phyloP scores from a whole-genome alignment of 92 coral and sea anemone genomes.

The Porites evermanni region DNA sequence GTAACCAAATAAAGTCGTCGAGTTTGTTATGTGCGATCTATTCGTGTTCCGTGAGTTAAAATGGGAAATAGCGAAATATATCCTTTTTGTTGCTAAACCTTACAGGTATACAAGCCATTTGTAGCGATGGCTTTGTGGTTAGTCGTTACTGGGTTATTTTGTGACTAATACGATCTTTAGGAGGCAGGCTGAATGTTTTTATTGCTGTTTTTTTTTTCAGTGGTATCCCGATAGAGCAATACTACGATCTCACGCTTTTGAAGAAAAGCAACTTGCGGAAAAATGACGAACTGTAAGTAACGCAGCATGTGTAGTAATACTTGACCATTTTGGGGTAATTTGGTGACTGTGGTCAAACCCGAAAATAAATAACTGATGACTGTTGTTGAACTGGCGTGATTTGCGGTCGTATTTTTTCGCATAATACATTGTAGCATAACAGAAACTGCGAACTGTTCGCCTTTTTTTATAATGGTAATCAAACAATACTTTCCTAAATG shows the following conservation, averaged over 20 bases:
- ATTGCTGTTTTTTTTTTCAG: constrained; percentile 43
- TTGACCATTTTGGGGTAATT: not conserved
- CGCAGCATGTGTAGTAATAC: not conserved
- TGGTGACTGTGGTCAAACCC: not conserved
- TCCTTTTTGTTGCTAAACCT: too few species aligned
- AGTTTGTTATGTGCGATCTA: too few species aligned
- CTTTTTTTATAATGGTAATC: not conserved
- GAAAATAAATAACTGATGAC: not conserved
- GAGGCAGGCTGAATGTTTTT: not conserved
- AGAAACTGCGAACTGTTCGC: not conserved
- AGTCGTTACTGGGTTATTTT: too few species aligned
- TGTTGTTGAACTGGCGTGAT: not conserved
- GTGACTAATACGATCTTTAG: too few species aligned
- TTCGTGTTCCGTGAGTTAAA: too few species aligned
- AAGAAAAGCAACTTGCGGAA: constrained; percentile 89
- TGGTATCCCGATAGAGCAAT: constrained; percentile 85
- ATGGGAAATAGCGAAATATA: too few species aligned
- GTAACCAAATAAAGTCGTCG: too few species aligned
- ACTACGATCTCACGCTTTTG: constrained; percentile 80
- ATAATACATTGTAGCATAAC: not conserved
- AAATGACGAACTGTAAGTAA: constrained; percentile 98
- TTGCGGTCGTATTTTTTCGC: not conserved
- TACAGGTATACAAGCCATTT: too few species aligned
- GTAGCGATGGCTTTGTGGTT: too few species aligned
- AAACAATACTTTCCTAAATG: not conserved